phyloP scores from a whole-genome alignment of 2,113 vertebrate genomes.

The Pseudolaguvia tuberculata region DNA sequence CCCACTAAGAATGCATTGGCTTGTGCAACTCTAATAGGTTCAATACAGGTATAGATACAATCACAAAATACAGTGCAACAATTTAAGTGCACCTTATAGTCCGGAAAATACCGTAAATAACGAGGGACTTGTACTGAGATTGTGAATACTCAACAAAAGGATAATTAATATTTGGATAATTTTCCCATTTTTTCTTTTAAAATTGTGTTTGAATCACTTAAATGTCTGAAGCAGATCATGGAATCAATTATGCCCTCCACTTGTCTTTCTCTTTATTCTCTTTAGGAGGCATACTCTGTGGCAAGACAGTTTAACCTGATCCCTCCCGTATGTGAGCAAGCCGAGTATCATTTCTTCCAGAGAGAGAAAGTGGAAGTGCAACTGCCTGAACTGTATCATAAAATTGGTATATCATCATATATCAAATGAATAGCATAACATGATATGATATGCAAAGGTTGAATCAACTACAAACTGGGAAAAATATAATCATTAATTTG shows the following conservation, averaged over 20 bases:
- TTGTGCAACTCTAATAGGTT: too few relatives aligned
- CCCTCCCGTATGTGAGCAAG: constrained; percentile 93
- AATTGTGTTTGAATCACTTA: background rate
- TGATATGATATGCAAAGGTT: background rate
- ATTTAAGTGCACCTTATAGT: too few relatives aligned
- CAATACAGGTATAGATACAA: too few relatives aligned
- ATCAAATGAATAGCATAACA: too few relatives aligned
- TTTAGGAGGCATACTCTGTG: constrained; percentile 93
- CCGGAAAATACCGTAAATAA: too few relatives aligned
- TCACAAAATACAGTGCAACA: too few relatives aligned
- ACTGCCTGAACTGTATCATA: constrained; percentile 92
- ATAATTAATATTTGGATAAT: too few relatives aligned
- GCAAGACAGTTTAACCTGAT: constrained; percentile 97
- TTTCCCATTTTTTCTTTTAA: too few relatives aligned
- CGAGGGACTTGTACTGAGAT: too few relatives aligned
- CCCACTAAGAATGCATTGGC: too few relatives aligned
- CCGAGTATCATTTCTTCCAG: constrained; percentile 95
- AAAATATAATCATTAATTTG: background rate
- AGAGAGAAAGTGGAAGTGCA: constrained; percentile 96
- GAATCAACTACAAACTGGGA: background rate
- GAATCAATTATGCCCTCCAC: background rate
- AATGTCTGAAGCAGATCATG: background rate
- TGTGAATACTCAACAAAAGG: too few relatives aligned
- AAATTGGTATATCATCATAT: constrained; percentile 77
- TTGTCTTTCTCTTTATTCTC: background rate